Evolutionary conservation across 2,888 invertebrate species (phyloP), one percentile per base, ranked within the genome.

Genomic region (Rhagium mordax): DNA sequence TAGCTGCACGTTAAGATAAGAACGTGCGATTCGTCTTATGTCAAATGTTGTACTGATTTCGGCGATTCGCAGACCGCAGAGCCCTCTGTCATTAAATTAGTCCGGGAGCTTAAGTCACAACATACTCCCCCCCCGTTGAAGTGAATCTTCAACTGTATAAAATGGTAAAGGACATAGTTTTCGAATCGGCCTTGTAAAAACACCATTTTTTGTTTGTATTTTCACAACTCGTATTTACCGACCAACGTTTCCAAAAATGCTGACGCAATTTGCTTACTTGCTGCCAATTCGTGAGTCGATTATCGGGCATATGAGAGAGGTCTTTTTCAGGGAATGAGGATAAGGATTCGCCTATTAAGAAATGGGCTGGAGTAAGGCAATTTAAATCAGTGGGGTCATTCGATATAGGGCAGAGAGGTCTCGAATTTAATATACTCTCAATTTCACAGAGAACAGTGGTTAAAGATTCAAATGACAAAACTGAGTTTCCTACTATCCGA

Each of bases 171-270:
- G 27, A 27, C 27, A 27, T 27, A 27, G 6, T 27, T 27, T 27
- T 27, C 27, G 27, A 4, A 27, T 27, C 3, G 27, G 27, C 27
- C 27, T 27, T 4, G 27, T 27, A 27, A 27, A 27, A 4, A 27
- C 6, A 3, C 27, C 27, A 27, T 27, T 6, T 6, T 27, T 27
- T 3, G 3, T 27, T 27, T 27, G n/a, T n/a, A n/a, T n/a, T n/a
- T n/a, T n/a, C n/a, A n/a, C n/a, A n/a, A n/a, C n/a, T n/a, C n/a
- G n/a, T n/a, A n/a, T n/a, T n/a, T 16, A 67, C 33, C 0, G 70
- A 66, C 70, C 74, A 74, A 4, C 29, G 5, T 53, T 66, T 71
- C 67, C 74, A 70, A 57, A 74, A 74, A 10, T n/a, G 8, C 70
- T 71, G 61, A 21, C 66, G 61, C 4, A 71, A 59, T 29, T 70